These are phyloP conservation scores for Intellagama lesueurii DNA, from an alignment of 2,797 vertebrate genomes.

Conservation along the genomic window DNA sequence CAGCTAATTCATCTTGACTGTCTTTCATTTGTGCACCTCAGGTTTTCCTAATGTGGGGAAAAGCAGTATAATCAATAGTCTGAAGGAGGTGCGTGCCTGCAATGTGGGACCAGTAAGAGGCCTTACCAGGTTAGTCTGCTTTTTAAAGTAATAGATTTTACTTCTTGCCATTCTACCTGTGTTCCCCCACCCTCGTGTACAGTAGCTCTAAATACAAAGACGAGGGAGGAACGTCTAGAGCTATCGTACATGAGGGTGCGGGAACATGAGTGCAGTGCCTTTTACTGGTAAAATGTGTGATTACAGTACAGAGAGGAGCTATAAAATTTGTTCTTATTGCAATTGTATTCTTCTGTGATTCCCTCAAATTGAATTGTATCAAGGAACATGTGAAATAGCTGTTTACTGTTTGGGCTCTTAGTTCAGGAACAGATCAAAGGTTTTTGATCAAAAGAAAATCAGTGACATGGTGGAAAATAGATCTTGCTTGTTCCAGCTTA, in stretches of 20 bases:
- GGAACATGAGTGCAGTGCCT: not conserved
- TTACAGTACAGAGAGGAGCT: not conserved
- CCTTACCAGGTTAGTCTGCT: slow-evolving; percentile 88
- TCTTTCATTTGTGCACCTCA: slow-evolving; percentile 64
- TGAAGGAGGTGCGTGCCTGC: slow-evolving; percentile 88
- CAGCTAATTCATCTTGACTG: not conserved
- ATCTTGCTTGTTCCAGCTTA: not conserved
- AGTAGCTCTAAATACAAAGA: not conserved
- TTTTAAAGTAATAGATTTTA: not conserved
- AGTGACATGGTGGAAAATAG: not conserved
- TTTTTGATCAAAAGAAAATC: not conserved
- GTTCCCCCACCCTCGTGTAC: too few species aligned
- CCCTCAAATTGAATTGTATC: not conserved
- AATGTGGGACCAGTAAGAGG: slow-evolving; percentile 86
- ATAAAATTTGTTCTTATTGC: not conserved
- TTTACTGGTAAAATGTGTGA: not conserved
- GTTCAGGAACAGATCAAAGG: not conserved
- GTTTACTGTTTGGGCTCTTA: not conserved
- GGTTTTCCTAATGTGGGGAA: slow-evolving; percentile 98
- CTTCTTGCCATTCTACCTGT: not conserved
- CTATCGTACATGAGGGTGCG: too few species aligned
- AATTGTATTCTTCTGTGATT: not conserved
- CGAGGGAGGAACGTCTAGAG: too few species aligned
- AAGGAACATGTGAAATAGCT: not conserved
- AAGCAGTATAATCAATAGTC: slow-evolving; percentile 94